phyloP scores from a whole-genome alignment of 2,113 vertebrate genomes.

The Megalops atlanticus region DNA sequence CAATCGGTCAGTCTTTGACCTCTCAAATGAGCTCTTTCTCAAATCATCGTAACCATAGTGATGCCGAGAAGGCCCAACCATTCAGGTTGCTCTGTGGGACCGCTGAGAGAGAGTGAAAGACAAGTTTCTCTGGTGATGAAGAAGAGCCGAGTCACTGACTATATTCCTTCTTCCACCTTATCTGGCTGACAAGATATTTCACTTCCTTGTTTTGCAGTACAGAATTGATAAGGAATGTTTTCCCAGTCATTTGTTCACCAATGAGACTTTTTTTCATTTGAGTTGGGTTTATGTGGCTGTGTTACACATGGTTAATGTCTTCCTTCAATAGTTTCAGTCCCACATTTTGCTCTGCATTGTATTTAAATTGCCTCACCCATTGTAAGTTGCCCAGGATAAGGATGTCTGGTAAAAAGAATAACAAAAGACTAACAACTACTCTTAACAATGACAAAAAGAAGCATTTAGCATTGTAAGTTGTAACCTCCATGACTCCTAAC shows the following conservation, averaged over 20 bases:
- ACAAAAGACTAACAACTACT: too few relatives aligned
- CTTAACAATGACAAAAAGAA: too few relatives aligned
- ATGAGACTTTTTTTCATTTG: neutral
- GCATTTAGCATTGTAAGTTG: too few relatives aligned
- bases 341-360: too few relatives aligned
- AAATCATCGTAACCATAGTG: slow-evolving; percentile 41
- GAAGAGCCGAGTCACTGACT: neutral
- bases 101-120: slow-evolving; percentile 20
- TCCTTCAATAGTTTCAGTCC: too few relatives aligned
- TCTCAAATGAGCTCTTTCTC: slow-evolving; percentile 30
- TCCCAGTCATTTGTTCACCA: neutral
- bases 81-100: slow-evolving; percentile 26
- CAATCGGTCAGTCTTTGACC: slow-evolving; percentile 36
- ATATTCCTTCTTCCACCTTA: too few relatives aligned
- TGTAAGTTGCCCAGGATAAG: too few relatives aligned
- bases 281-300: too few relatives aligned
- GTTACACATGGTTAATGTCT: too few relatives aligned
- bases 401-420: too few relatives aligned
- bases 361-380: too few relatives aligned
- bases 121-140: neutral
- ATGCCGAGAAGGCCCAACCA: slow-evolving; percentile 16
- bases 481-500: too few relatives aligned
- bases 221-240: neutral
- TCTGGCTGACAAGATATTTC: neutral
- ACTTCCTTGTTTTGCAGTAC: neutral